Base-by-base conservation (phyloP, 2,113 vertebrate genomes). In the Tragelaphus buxtoni region DNA sequence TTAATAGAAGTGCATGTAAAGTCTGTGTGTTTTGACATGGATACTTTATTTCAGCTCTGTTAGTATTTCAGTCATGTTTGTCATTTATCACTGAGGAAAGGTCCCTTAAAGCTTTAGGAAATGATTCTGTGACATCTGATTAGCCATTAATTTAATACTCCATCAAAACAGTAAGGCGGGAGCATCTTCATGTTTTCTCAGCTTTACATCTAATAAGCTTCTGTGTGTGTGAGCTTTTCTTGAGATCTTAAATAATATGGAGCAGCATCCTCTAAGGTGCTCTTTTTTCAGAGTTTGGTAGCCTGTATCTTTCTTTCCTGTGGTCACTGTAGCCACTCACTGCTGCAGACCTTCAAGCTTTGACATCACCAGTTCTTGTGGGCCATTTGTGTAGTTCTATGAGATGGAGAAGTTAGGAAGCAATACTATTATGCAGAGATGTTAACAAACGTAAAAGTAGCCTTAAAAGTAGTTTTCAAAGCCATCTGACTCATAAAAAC, bases 371-470 rank as follows among this genome's bases (percentile, higher is more conserved):
- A 51, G 72, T 58, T 69, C 94, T 85, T 91, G 20, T 35, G 88
- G 95, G 97, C 96, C 92, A 53, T 28, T 92, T 94, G 60, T 91
- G 87, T 74, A 14, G 92, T 89, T 97, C 82, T 97, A 61, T 93
- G 88, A 76, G 39, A 60, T 65, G 11, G 69, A 97, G 49, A 97
- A 90, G 69, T 58, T 87, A 92, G 24, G 81, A 90, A 92, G 65
- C 95, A 55, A 14, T 96, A 92, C 58, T 97, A 2, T 56, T 63
- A 18, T 20, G 3, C 9, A 24, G 39, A 51, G 39, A 32, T 58
- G 10, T 69, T 81, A 80, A 9, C 13, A 24, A 18, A 20, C 17
- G 92, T 79, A 55, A 95, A 60, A 77, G 18, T 79, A 61, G 17
- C 32, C 47, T 77, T 61, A 35, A 94, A 83, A 65, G 56, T 87